Percentiles rank a stretch among this genome's conserved stretches.
Evolutionary conservation across 2,797 vertebrate species (phyloP).

Genomic region (Falco biarmicus): DNA sequence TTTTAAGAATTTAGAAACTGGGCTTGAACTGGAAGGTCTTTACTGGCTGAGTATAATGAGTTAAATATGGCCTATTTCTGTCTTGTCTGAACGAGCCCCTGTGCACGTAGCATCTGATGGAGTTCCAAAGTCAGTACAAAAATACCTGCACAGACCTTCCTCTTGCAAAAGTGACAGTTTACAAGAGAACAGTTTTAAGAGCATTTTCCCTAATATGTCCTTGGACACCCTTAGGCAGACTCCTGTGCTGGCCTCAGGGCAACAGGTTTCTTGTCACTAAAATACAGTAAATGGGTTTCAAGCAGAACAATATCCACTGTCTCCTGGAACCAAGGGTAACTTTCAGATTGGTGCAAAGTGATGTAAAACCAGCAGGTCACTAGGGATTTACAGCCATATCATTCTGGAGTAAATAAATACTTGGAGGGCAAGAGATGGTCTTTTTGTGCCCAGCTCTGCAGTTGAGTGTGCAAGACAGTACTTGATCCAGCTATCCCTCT

Average conservation of each 20-base stretch:
- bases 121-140: background rate
- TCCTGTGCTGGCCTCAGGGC: background rate
- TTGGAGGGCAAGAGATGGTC: background rate
- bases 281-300: background rate
- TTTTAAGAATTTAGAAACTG: background rate
- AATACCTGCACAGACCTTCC: background rate
- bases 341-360: background rate
- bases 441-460: background rate
- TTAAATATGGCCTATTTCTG: background rate
- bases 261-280: background rate
- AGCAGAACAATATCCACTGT: background rate
- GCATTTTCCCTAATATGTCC: background rate
- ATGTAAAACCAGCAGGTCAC: background rate
- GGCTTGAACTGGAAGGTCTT: background rate
- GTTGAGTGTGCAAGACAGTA: background rate
- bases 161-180: background rate
- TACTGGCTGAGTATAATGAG: background rate
- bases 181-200: background rate
- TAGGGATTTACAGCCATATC: background rate
- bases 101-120: background rate
- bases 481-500: background rate
- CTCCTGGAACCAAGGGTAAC: background rate
- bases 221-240: background rate
- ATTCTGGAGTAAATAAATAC: background rate
- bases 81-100: background rate